Percentiles rank a stretch among this genome's conserved stretches.
These are phyloP conservation scores for Isotomurus palustris DNA, from an alignment of 2,888 invertebrate species.

Conservation along the genomic window DNA sequence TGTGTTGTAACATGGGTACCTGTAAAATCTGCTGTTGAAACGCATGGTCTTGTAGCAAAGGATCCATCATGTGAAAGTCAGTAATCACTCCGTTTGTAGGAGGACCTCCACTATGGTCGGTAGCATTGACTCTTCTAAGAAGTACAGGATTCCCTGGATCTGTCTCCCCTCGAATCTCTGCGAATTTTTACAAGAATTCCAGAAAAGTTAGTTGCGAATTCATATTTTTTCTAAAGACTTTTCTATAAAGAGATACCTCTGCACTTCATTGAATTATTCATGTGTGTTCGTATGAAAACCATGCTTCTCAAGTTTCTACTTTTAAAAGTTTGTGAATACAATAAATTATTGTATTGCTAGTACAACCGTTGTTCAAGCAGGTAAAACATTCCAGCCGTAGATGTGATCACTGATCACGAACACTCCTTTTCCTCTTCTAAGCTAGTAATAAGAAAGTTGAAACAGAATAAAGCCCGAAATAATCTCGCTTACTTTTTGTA, in stretches of 20 bases:
- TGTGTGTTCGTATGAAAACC: background rate
- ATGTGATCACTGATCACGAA: no score
- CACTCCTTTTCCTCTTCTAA: no score
- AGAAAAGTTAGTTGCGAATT: background rate
- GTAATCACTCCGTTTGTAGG: conserved; percentile 40
- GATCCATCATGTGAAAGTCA: conserved; percentile 50
- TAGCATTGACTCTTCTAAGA: conserved; percentile 25
- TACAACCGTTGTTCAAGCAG: no score
- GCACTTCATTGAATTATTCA: background rate
- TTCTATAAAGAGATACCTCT: no score
- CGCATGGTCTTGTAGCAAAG: conserved; percentile 58
- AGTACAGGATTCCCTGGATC: conserved; percentile 35
- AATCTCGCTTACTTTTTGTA: no score
- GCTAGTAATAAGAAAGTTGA: no score
- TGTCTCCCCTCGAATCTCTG: conserved; percentile 44
- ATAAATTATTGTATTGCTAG: no score
- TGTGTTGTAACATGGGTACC: no score
- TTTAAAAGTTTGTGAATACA: no score
- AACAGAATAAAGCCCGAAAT: no score
- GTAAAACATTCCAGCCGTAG: no score
- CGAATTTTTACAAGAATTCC: conserved; percentile 8
- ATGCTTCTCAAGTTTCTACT: background rate
- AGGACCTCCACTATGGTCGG: conserved; percentile 35
- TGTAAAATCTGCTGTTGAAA: conserved; percentile 62
- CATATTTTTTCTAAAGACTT: no score